A percentile compares a stretch with the other conserved stretches of the same genome.
These are phyloP conservation scores for Trematomus bernacchii DNA, from an alignment of 2,797 vertebrate species.

Conservation along the genomic window DNA sequence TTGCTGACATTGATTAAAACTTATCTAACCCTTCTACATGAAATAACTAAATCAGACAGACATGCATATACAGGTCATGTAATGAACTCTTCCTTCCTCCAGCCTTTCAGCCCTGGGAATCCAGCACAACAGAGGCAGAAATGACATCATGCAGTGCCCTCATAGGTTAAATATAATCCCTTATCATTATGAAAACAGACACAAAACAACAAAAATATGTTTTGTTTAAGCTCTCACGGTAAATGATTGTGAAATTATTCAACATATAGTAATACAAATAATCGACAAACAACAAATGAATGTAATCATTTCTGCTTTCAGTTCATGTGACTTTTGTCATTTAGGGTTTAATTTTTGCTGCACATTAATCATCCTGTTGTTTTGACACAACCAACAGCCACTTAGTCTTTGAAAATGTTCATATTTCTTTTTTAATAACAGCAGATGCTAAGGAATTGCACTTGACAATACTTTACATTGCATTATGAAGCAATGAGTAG, in stretches of 20 bases:
- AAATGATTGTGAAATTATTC: slow-evolving; percentile 18
- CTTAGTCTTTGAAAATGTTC: slow-evolving; percentile 31
- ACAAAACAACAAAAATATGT: slow-evolving; percentile 23
- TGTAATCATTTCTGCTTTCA: neutral
- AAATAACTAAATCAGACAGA: slow-evolving; percentile 44
- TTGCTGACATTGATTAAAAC: slow-evolving; percentile 56
- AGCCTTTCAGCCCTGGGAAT: slow-evolving; percentile 71
- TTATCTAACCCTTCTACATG: slow-evolving; percentile 21
- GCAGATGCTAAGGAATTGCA: slow-evolving; percentile 39
- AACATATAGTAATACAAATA: neutral
- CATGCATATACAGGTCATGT: slow-evolving; percentile 69
- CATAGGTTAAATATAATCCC: slow-evolving; percentile 42
- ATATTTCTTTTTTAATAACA: slow-evolving; percentile 10
- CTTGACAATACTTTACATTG: slow-evolving; percentile 38
- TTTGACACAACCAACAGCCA: slow-evolving; percentile 40
- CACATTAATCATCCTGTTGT: slow-evolving; percentile 11
- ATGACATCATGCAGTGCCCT: slow-evolving; percentile 61
- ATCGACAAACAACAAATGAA: neutral
- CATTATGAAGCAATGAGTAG: slow-evolving; percentile 36
- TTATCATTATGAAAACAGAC: slow-evolving; percentile 39
- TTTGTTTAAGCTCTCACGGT: slow-evolving; percentile 5
- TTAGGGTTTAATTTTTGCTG: slow-evolving; percentile 22
- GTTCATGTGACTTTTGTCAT: slow-evolving; percentile 10
- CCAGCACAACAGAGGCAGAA: slow-evolving; percentile 38
- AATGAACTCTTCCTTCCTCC: slow-evolving; percentile 64